A percentile compares a stretch with the other conserved stretches of the same genome.
Conservation (phyloP, 2,797 vertebrate species). For the Ctenopoma kingsleyae region DNA sequence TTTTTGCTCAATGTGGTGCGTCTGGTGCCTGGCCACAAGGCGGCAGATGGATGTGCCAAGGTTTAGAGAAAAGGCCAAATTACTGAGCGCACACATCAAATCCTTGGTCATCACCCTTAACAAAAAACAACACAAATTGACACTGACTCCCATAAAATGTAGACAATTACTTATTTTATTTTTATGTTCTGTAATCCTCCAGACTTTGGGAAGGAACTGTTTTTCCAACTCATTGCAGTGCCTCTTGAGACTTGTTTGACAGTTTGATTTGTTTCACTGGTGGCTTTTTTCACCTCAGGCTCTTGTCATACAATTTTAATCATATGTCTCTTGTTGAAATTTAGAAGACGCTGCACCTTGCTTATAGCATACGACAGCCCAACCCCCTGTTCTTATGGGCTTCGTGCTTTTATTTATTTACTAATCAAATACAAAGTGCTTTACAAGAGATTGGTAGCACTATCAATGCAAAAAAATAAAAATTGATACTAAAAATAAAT, state of each 20-base stretch:
- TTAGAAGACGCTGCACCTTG: slow-evolving; percentile 22
- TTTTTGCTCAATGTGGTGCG: slow-evolving; percentile 35
- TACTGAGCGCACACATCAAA: slow-evolving; percentile 40
- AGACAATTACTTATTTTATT: slow-evolving; percentile 6
- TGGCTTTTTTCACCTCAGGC: slow-evolving; percentile 51
- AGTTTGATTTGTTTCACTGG: slow-evolving; percentile 51
- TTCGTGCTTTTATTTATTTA: slow-evolving; percentile 3
- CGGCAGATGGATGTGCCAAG: slow-evolving; percentile 49
- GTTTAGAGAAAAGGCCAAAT: slow-evolving; percentile 54
- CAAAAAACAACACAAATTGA: slow-evolving; percentile 9
- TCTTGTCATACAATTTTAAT: slow-evolving; percentile 72
- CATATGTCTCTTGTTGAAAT: slow-evolving; percentile 44
- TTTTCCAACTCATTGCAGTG: slow-evolving; percentile 16
- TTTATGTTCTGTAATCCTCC: slow-evolving; percentile 23
- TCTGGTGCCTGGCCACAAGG: slow-evolving; percentile 45
- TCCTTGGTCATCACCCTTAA: slow-evolving; percentile 24
- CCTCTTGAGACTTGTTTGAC: slow-evolving; percentile 59
- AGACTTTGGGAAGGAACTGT: slow-evolving; percentile 45
- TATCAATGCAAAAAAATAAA: neutral
- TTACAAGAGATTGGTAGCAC: neutral
- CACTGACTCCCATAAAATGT: slow-evolving; percentile 37
- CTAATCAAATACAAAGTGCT: neutral
- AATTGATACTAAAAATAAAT: too few relatives aligned
- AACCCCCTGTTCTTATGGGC: slow-evolving; percentile 20
- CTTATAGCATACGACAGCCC: slow-evolving; percentile 10